A percentile compares a stretch with the other conserved stretches of the same genome.
phyloP scores from a whole-genome alignment of 2,888 invertebrate species.

The Plebejus anna region DNA sequence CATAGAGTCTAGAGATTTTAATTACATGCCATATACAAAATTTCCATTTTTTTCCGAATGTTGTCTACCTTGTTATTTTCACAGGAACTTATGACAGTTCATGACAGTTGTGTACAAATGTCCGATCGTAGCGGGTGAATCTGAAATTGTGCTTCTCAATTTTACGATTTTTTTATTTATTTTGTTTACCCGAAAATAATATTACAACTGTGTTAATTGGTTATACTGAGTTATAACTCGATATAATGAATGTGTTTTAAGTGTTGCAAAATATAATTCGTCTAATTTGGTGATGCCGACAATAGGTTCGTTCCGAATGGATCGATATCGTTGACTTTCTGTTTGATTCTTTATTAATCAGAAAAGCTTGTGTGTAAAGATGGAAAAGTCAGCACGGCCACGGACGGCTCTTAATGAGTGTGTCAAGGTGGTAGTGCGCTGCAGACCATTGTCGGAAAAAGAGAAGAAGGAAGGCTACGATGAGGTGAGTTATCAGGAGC shows the following conservation, averaged over 20 bases:
- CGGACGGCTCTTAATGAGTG: slow-evolving; percentile 86
- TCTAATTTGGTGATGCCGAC: slow-evolving; percentile 66
- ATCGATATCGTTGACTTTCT: slow-evolving; percentile 74
- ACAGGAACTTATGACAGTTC: slow-evolving; percentile 52
- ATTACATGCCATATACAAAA: not conserved
- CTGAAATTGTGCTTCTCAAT: slow-evolving; percentile 48
- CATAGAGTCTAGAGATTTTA: too few species aligned
- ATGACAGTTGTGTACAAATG: slow-evolving; percentile 66
- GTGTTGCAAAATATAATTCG: slow-evolving; percentile 40
- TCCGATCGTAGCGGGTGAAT: slow-evolving; percentile 54
- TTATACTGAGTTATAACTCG: slow-evolving; percentile 46
- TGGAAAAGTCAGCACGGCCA: slow-evolving; percentile 75
- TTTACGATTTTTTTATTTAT: slow-evolving; percentile 72
- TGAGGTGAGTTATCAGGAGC: slow-evolving; percentile 66
- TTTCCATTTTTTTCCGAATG: slow-evolving; percentile 10
- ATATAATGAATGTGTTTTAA: slow-evolving; percentile 39
- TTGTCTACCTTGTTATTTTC: slow-evolving; percentile 25
- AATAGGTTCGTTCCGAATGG: slow-evolving; percentile 66
- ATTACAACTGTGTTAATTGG: slow-evolving; percentile 55
- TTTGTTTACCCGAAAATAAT: slow-evolving; percentile 59
- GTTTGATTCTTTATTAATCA: slow-evolving; percentile 52
- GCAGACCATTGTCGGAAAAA: slow-evolving; percentile 95
- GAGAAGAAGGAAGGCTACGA: slow-evolving; percentile 87
- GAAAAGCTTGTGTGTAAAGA: slow-evolving; percentile 55
- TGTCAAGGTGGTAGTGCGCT: slow-evolving; percentile 98